Conservation (phyloP, 2,888 invertebrate species). For the Chorisops tibialis region DNA sequence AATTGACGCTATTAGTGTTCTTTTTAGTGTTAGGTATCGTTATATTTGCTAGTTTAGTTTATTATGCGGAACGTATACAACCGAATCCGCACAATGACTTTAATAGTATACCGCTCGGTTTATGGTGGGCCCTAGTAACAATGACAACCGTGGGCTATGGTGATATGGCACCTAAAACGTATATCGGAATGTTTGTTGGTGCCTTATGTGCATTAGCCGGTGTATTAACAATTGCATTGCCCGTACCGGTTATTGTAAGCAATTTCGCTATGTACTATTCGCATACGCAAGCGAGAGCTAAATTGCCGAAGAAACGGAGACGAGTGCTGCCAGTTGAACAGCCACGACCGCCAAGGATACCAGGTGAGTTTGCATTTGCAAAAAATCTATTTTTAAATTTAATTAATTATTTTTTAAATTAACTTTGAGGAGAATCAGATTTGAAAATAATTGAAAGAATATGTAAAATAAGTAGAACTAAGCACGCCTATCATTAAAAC, state of each 20-base stretch:
- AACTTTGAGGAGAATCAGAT: too few species aligned
- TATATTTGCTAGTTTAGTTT: constrained; percentile 96
- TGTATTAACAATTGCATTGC: constrained; percentile 96
- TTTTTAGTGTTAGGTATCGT: constrained; percentile 97
- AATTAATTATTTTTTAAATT: neutral
- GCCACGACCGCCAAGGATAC: constrained; percentile 65
- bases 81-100: constrained; percentile 95
- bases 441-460: too few species aligned
- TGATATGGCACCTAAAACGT: constrained; percentile 98
- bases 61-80: constrained; percentile 95
- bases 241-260: constrained; percentile 98
- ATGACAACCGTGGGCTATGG: constrained; percentile 99
- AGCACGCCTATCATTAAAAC: neutral
- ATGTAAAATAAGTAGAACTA: neutral
- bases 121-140: constrained; percentile 99
- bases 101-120: constrained; percentile 93
- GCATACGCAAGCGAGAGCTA: constrained; percentile 94
- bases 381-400: neutral
- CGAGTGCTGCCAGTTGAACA: constrained; percentile 96
- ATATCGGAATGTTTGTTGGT: constrained; percentile 98
- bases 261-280: constrained; percentile 98
- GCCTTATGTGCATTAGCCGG: constrained; percentile 97
- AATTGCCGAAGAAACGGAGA: constrained; percentile 96
- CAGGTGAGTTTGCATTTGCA: constrained; percentile 42
- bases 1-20: constrained; percentile 92